Conservation (phyloP, 2,113 vertebrate species). For the Barnardius zonarius region DNA sequence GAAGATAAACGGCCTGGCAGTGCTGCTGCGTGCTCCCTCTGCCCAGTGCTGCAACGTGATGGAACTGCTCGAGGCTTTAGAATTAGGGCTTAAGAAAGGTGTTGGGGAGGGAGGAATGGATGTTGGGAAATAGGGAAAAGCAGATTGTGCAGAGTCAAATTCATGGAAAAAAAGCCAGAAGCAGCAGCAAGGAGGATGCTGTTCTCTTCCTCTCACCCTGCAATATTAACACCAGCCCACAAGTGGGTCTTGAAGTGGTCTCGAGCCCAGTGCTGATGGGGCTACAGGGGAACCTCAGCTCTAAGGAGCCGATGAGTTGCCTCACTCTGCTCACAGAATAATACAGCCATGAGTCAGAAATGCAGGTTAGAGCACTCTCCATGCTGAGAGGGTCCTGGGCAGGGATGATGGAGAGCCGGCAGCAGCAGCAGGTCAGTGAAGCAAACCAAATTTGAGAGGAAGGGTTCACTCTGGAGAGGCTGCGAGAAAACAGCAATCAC, state of each 20-base stretch:
- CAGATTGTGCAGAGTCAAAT: not conserved
- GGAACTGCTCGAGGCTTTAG: not conserved
- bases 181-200: not conserved
- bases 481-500: not conserved
- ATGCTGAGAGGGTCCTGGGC: not conserved
- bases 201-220: fast-evolving
- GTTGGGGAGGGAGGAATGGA: not conserved
- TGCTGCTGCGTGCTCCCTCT: not conserved
- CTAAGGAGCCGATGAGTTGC: fast-evolving
- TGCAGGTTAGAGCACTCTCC: not conserved
- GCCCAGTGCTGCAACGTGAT: not conserved
- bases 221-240: not conserved
- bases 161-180: not conserved
- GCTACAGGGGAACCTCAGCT: not conserved
- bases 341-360: not conserved
- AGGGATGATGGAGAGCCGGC: not conserved
- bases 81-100: not conserved
- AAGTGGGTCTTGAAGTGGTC: not conserved
- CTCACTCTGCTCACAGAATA: not conserved
- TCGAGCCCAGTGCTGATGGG: fast-evolving
- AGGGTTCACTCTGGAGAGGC: not conserved
- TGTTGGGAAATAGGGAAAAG: not conserved
- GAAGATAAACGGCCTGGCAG: not conserved
- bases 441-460: not conserved
- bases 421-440: not conserved